Base-by-base conservation (phyloP, 2,888 invertebrate species). In the Cephus rjabovi region DNA sequence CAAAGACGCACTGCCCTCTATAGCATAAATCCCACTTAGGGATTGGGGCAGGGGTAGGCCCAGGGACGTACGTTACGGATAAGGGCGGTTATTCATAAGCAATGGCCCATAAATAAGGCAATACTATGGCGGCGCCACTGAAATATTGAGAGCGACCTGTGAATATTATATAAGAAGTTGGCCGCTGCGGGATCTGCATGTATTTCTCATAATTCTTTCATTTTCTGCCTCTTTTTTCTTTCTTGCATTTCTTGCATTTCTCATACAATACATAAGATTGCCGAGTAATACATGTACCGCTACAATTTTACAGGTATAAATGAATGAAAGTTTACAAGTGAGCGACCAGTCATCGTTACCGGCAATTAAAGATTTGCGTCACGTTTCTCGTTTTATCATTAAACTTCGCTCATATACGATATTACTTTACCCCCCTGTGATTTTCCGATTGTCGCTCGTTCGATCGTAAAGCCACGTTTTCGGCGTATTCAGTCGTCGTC, bases 81-180 rank as follows among this genome's bases (percentile, higher is more conserved):
- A 82, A 84, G 85, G 86, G 87, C 87, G 84, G 86, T 90, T 89
- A 90, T 90, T 91, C 89, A 91, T 90, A 90, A 90, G 89, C 89
- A 89, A 89, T 88, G 88, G 86, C 80, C 88, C 88, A 90, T 91
- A 90, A 90, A 91, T 91, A 91, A 90, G 86, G 85, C 81, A 89
- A 85, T 83, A 86, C 80, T 81, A 81, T 83, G 73, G 80, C 81
- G 80, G 79, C 84, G 82, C 85, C 84, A 83, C 85, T 90, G 86
- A 90, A 91, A 90, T 90, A 90, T 90, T 89, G 87, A 89, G 87
- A 87, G 82, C 83, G 79, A 82, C 83, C 82, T 82, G 85, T 88
- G 86, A 86, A 88, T 87, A 86, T 88, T 84, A 81, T 84, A 83
- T 83, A 79, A 78, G 81, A 79, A 56, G 40, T 56, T 23, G 40